A percentile compares a stretch with the other conserved stretches of the same genome.
These are phyloP conservation scores for Buteo buteo DNA, from an alignment of 2,113 vertebrate species.

Conservation along the genomic window DNA sequence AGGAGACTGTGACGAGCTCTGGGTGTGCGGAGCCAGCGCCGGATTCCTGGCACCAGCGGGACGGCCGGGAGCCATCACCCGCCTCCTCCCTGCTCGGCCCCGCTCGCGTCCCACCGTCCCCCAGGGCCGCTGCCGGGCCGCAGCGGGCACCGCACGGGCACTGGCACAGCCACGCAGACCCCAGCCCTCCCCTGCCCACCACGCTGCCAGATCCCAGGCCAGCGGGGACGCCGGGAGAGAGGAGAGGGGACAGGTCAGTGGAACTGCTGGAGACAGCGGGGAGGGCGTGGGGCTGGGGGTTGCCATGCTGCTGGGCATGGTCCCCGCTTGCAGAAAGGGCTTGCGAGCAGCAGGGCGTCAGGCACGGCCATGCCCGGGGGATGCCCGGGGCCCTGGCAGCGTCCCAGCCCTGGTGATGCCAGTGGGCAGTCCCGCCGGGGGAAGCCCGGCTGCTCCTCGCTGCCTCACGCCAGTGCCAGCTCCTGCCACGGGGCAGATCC, in stretches of 20 bases:
- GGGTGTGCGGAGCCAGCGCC: constrained; percentile 19
- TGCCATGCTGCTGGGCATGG: not conserved
- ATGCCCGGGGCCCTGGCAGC: not conserved
- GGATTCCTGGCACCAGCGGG: constrained; percentile 39
- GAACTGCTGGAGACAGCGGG: not conserved
- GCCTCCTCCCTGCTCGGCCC: constrained; percentile 12
- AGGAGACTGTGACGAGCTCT: constrained; percentile 59
- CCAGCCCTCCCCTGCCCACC: not conserved
- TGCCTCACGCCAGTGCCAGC: not conserved
- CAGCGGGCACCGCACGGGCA: not conserved
- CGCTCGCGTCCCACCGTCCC: not conserved
- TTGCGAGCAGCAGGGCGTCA: not conserved
- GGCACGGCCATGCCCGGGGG: not conserved
- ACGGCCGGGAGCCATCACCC: constrained; percentile 13
- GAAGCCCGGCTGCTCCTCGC: not conserved
- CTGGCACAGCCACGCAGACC: not conserved
- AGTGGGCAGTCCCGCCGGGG: accelerated
- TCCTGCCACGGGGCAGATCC: not conserved
- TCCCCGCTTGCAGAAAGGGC: not conserved
- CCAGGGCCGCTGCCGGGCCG: not conserved
- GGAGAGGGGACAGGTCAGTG: constrained; percentile 22
- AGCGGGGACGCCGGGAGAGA: not conserved
- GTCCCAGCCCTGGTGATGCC: not conserved
- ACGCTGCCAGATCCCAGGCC: not conserved
- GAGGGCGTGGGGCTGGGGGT: not conserved